A percentile compares a stretch with the other conserved stretches of the same genome.
phyloP scores from a whole-genome alignment of 2,888 invertebrate genomes.

The Drosophila atroscutellata region DNA sequence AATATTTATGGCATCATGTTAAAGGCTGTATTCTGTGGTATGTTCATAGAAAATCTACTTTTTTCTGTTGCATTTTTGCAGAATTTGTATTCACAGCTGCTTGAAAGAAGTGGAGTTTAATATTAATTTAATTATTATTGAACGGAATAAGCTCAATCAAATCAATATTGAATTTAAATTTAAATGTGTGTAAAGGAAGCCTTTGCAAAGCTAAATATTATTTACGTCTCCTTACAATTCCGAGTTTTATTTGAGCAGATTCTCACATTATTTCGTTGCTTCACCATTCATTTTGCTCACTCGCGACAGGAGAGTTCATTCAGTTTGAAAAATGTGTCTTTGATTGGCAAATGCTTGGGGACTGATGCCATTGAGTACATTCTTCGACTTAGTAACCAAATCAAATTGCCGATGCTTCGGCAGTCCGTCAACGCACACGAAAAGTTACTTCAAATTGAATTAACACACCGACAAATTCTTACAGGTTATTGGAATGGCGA shows the following conservation, averaged over 20 bases:
- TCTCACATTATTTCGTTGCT: not conserved
- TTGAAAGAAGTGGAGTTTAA: not conserved
- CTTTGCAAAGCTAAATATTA: not conserved
- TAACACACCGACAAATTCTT: conserved; percentile 47
- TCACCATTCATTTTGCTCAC: not conserved
- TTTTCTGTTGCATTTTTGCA: not conserved
- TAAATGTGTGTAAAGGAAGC: not conserved
- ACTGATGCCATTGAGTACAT: conserved; percentile 22
- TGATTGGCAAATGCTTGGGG: conserved; percentile 31
- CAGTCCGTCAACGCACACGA: conserved; percentile 19
- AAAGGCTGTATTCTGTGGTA: not conserved
- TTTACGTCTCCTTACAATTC: not conserved
- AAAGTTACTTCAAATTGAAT: conserved; percentile 60
- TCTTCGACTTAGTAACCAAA: conserved; percentile 20
- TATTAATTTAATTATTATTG: not conserved
- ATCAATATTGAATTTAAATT: not conserved
- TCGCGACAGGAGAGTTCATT: not conserved
- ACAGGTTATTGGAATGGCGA: conserved; percentile 23
- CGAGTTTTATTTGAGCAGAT: conserved; percentile 4
- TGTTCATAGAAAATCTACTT: not conserved
- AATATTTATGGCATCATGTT: not conserved
- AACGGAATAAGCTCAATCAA: not conserved
- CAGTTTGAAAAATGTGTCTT: conserved; percentile 6
- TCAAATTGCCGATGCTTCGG: conserved; percentile 35
- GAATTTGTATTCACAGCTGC: not conserved